phyloP scores from a whole-genome alignment of 2,113 vertebrate genomes.

The Haplochromis burtoni region DNA sequence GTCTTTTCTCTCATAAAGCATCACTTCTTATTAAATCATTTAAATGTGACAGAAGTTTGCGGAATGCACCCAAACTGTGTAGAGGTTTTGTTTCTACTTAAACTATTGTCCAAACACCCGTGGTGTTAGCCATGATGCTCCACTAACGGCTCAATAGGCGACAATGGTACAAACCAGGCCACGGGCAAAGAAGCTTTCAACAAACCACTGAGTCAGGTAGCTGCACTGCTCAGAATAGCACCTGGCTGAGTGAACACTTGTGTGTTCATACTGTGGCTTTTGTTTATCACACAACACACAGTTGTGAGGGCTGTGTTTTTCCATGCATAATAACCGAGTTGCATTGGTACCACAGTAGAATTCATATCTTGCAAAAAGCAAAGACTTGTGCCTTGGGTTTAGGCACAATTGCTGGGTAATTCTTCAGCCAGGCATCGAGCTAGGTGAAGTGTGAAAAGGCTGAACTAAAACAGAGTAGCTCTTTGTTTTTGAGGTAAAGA shows the following conservation, averaged over 20 bases:
- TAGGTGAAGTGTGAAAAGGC: neutral
- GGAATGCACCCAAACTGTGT: neutral
- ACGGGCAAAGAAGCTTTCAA: neutral
- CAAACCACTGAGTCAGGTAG: constrained; percentile 50
- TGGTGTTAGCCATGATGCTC: neutral
- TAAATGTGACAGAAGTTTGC: neutral
- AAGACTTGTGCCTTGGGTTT: neutral
- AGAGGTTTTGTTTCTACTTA: neutral
- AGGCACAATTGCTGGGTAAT: neutral
- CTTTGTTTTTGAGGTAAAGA: neutral
- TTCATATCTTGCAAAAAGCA: neutral
- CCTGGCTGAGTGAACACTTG: neutral
- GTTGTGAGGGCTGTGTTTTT: neutral
- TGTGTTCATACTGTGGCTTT: neutral
- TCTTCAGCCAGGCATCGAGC: neutral
- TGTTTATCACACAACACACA: constrained; percentile 11
- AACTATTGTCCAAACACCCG: neutral
- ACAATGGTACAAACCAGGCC: neutral
- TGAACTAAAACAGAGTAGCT: neutral
- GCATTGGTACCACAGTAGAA: neutral
- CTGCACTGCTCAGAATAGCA: neutral
- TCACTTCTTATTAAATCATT: neutral
- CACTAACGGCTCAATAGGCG: neutral
- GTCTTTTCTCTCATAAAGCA: neutral
- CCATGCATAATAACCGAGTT: neutral